Evolutionary conservation across 2,113 vertebrate species (phyloP).

Genomic region (Platysternon megacephalum): DNA sequence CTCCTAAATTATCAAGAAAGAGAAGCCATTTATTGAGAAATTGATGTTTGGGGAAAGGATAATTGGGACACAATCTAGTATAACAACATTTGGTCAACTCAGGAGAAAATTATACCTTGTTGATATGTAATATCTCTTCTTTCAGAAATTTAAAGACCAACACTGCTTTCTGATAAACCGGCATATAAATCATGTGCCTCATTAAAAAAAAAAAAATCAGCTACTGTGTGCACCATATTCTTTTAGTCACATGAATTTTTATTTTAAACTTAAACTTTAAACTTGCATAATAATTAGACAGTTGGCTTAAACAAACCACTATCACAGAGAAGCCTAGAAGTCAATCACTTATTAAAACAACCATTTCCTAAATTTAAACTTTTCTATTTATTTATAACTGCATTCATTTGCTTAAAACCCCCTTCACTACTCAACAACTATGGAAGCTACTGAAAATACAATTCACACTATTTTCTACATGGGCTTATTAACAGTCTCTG

Average conservation of each 20-base stretch:
- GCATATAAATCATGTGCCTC: not conserved
- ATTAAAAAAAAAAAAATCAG: not conserved
- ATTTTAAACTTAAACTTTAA: not conserved
- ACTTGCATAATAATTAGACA: not conserved
- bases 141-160: not conserved
- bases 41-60: not conserved
- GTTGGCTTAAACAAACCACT: not conserved
- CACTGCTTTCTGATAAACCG: not conserved
- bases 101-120: not conserved
- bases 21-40: not conserved
- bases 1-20: not conserved
- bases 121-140: not conserved
- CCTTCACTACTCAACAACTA: not conserved
- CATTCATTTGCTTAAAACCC: not conserved
- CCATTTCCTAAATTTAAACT: not conserved
- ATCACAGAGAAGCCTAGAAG: not conserved
- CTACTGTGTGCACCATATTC: not conserved
- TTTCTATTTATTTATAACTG: not conserved
- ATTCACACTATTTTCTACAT: slow-evolving; percentile 10
- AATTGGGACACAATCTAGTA: not conserved
- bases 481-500: not conserved
- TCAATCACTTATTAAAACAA: not conserved
- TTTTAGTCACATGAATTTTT: not conserved
- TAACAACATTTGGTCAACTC: not conserved
- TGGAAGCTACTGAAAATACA: slow-evolving; percentile 16